phyloP scores from a whole-genome alignment of 2,888 invertebrate species.

The Anthoptus insignis region DNA sequence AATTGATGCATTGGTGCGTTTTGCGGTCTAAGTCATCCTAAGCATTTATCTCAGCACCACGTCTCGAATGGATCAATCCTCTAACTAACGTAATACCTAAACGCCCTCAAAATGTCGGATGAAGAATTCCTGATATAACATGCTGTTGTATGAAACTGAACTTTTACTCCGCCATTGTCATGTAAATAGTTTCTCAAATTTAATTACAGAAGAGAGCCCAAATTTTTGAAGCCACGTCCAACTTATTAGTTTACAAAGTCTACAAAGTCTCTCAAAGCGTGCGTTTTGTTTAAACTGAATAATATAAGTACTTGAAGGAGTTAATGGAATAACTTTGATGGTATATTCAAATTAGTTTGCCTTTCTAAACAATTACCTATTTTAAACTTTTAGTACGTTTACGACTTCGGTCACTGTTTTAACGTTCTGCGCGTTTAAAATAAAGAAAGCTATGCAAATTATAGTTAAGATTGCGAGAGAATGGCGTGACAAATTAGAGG shows the following conservation, averaged over 20 bases:
- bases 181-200: constrained; percentile 1
- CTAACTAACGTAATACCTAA: no score
- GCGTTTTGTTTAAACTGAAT: constrained; percentile 22
- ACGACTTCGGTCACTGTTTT: background rate
- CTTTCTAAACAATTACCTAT: constrained; percentile 6
- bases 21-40: no score
- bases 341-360: constrained; percentile 20
- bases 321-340: constrained; percentile 31
- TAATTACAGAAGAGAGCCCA: background rate
- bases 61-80: no score
- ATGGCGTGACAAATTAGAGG: no score
- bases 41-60: no score
- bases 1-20: no score
- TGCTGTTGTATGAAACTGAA: background rate
- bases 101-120: no score
- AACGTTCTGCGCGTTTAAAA: background rate
- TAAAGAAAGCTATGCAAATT: no score
- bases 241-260: constrained; percentile 27
- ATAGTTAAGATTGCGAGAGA: no score
- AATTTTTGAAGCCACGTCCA: background rate
- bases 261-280: background rate
- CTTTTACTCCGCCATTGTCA: background rate
- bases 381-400: background rate
- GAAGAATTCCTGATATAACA: no score
- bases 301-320: constrained; percentile 11